Evolutionary conservation across 2,797 vertebrate species (phyloP), one percentile per base, ranked within the genome.

Genomic region (Miichthys miiuy): DNA sequence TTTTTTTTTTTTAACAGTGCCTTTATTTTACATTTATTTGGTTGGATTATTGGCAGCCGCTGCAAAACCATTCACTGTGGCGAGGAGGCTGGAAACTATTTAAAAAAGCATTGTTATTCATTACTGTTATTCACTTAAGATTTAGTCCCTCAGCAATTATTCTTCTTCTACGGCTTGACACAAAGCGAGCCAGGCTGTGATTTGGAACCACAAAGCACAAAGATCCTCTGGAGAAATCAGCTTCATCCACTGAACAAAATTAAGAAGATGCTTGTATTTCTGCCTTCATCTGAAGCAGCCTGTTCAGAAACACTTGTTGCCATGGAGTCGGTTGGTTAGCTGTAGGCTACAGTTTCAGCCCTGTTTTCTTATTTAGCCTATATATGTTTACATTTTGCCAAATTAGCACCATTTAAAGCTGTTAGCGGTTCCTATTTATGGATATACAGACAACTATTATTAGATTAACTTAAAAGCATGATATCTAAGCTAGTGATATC

Each of bases 271-370:
- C 13, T 21, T 65, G 48, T 3, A 3, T 25, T 58, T 23, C 30
- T 34, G 4, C 1, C 20, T 27, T 55, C 10, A 13, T 12, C 13
- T 12, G 21, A 55, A 38, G 20, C n/a, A 42, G 50, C 17, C 27
- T 27, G 23, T n/a, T 57, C 42, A 47, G 52, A 30, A 44, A 20
- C 23, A 47, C 52, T 68, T 58, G 56, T 58, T 58, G 56, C 55
- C 55, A 57, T 57, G 54, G 54, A 8, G 54, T 20, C 55, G 20
- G 25, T 34, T 4, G 34, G 7, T 18, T 17, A 18, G 55, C 18
- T 58, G 30, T 12, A 8, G 17, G 18, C 30, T 12, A 6, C 17
- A n/a, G 2, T 18, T 38, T 38, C 2, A 38, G 10, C 18, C 30
- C 30, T 20, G 18, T 42, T 44, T 25, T 63, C 34, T 38, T 9